Evolutionary conservation across 2,888 invertebrate species (phyloP).

Genomic region (Drosophila meridiana): DNA sequence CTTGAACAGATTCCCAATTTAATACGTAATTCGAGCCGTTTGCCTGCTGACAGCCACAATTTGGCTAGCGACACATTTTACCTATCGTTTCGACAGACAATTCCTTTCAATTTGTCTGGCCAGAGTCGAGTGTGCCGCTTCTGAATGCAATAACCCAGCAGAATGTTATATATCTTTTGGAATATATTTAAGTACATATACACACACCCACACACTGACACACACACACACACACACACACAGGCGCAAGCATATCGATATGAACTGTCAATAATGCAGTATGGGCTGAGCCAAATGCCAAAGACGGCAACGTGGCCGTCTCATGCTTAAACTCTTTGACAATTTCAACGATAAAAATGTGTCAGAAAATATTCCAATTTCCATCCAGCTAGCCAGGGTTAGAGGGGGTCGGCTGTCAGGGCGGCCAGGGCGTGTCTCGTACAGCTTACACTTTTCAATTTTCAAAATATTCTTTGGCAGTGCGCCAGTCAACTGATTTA

Average conservation of each 20-base stretch:
- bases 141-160: slow-evolving; percentile 17
- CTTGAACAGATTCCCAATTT: slow-evolving; percentile 38
- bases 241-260: slow-evolving; percentile 51
- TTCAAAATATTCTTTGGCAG: slow-evolving; percentile 75
- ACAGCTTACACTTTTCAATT: slow-evolving; percentile 74
- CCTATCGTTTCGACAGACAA: slow-evolving; percentile 36
- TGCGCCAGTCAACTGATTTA: slow-evolving; percentile 75
- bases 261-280: slow-evolving; percentile 72
- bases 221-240: not conserved
- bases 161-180: slow-evolving; percentile 12
- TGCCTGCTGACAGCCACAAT: slow-evolving; percentile 50
- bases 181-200: slow-evolving; percentile 17
- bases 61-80: slow-evolving; percentile 42
- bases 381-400: not conserved
- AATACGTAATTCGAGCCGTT: slow-evolving; percentile 28
- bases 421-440: not conserved
- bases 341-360: slow-evolving; percentile 78
- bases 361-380: slow-evolving; percentile 76
- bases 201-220: not conserved
- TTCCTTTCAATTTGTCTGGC: slow-evolving; percentile 46
- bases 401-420: not conserved
- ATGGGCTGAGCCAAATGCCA: slow-evolving; percentile 40
- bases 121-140: slow-evolving; percentile 37
- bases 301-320: slow-evolving; percentile 26
- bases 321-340: slow-evolving; percentile 74